Conservation (phyloP, 2,797 vertebrate genomes). For the Synanceia verrucosa region DNA sequence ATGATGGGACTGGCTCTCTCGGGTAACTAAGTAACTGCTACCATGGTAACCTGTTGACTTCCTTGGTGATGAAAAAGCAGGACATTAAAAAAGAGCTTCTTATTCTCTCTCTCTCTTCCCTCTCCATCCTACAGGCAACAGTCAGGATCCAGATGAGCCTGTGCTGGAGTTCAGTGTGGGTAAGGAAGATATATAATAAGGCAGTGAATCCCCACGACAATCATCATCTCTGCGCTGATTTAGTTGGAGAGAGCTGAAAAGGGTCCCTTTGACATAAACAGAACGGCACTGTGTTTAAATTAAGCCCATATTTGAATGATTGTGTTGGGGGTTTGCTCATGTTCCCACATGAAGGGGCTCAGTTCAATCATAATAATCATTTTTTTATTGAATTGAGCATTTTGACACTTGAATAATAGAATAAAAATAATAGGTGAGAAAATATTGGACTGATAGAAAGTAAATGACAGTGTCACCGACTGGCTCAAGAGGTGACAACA, state of each 20-base stretch:
- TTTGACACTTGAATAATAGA: too few species aligned
- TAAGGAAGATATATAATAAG: too few species aligned
- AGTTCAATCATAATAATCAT: neutral
- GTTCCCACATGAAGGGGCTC: neutral
- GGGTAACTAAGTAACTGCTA: constrained; percentile 81
- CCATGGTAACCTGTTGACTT: constrained; percentile 56
- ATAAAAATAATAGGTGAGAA: too few species aligned
- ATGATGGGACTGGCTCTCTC: constrained; percentile 93
- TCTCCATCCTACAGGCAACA: constrained; percentile 83
- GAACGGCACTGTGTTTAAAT: too few species aligned
- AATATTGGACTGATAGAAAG: neutral
- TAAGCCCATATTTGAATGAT: neutral
- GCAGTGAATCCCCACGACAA: neutral
- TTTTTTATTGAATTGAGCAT: too few species aligned
- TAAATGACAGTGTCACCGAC: neutral
- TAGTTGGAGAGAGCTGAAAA: neutral
- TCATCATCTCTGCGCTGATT: neutral
- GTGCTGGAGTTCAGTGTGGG: constrained; percentile 98
- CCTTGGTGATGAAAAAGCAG: constrained; percentile 14
- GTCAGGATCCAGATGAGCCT: constrained; percentile 97
- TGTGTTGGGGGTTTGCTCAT: neutral
- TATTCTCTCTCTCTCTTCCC: constrained; percentile 1
- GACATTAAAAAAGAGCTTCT: neutral
- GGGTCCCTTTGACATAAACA: too few species aligned
- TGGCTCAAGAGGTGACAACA: neutral